phyloP scores from a whole-genome alignment of 2,888 invertebrate species.

The Sclerodermus sp. region DNA sequence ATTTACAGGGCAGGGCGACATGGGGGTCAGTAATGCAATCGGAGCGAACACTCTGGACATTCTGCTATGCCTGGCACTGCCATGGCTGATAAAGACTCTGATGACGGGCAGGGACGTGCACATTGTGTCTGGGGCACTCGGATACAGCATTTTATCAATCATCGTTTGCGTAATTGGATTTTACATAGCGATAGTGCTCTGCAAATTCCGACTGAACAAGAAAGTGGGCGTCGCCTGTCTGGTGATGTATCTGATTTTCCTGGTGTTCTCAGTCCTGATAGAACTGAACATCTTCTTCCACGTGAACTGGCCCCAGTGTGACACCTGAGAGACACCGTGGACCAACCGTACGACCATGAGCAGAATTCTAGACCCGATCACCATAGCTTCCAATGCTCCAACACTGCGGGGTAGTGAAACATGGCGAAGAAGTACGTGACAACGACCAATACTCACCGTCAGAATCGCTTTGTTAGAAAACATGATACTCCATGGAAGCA shows the following conservation, averaged over 20 bases:
- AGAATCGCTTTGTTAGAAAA: no score
- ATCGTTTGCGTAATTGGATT: constrained; percentile 73
- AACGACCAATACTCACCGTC: no score
- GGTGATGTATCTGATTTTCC: constrained; percentile 69
- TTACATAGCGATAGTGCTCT: constrained; percentile 69
- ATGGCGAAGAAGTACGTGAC: no score
- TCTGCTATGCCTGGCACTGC: constrained; percentile 77
- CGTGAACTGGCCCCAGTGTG: constrained; percentile 44
- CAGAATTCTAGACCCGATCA: no score
- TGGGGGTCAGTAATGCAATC: constrained; percentile 84
- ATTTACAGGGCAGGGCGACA: constrained; percentile 74
- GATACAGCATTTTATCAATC: constrained; percentile 79
- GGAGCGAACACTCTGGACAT: constrained; percentile 87
- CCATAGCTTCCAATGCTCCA: no score
- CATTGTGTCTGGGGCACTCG: constrained; percentile 79
- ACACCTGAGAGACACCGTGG: not conserved
- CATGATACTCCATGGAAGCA: no score
- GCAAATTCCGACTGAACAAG: constrained; percentile 72
- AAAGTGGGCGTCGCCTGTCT: constrained; percentile 70
- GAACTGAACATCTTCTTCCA: constrained; percentile 74
- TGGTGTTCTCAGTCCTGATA: constrained; percentile 75
- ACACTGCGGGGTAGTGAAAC: no score
- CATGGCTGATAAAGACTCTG: constrained; percentile 80
- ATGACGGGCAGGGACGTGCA: constrained; percentile 62
- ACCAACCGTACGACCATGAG: not conserved